Evolutionary conservation across 2,888 invertebrate genomes (phyloP).

Genomic region (Plebejus anna): DNA sequence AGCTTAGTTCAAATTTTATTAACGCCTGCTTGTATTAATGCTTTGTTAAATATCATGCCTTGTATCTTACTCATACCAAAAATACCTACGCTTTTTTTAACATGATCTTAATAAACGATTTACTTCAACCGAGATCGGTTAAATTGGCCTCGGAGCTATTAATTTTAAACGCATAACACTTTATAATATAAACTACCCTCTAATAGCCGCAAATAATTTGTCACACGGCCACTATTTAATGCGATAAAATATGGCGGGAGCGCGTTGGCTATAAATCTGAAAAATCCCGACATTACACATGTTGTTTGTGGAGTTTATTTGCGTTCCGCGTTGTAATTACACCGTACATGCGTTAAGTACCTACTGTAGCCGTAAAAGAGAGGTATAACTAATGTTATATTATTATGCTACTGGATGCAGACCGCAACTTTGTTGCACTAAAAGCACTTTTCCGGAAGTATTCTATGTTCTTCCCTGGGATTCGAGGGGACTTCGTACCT

Average conservation of each 20-base stretch:
- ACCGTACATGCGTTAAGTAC: not conserved
- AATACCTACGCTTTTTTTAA: not conserved
- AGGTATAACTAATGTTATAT: not conserved
- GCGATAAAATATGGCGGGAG: not conserved
- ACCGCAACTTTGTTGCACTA: too few relatives aligned
- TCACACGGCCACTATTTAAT: not conserved
- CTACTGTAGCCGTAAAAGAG: not conserved
- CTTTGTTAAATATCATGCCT: too few relatives aligned
- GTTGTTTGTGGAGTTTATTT: constrained; percentile 15
- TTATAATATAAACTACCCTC: not conserved
- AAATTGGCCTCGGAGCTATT: not conserved
- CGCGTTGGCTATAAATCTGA: constrained; percentile 1
- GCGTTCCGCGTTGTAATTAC: not conserved
- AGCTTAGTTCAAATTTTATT: not conserved
- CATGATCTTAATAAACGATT: not conserved
- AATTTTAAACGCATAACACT: not conserved
- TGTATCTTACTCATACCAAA: too few relatives aligned
- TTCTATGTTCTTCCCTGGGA: too few relatives aligned
- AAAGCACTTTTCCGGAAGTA: too few relatives aligned
- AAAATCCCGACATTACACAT: constrained; percentile 24
- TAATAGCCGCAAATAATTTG: constrained; percentile 10
- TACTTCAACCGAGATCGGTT: not conserved
- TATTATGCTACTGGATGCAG: not conserved
- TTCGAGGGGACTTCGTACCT: too few relatives aligned
- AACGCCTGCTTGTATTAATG: too few relatives aligned